Conservation (phyloP, 1,140 invertebrate species). For the Nilaparvata lugens region DNA sequence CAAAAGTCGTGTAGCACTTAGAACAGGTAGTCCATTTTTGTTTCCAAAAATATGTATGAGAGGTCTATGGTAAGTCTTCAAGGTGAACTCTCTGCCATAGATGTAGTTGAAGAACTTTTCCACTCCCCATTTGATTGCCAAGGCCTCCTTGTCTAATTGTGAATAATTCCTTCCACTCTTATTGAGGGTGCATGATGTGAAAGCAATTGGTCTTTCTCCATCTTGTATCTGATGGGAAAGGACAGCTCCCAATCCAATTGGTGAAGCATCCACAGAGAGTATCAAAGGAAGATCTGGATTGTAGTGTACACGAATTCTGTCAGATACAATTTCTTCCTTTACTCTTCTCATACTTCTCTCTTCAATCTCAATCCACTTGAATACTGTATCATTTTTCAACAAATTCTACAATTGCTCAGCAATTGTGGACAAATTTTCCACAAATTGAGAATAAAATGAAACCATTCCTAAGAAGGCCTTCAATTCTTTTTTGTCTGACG, state of each 20-base stretch:
- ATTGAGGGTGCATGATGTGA: constrained; percentile 34
- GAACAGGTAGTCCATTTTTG: constrained; percentile 27
- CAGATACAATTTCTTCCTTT: no score
- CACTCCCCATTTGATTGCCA: constrained; percentile 37
- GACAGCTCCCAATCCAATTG: neutral
- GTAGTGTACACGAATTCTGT: no score
- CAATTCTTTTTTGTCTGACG: no score
- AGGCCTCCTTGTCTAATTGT: constrained; percentile 41
- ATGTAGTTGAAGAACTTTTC: constrained; percentile 36
- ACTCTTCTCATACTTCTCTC: no score
- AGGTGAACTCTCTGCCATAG: constrained; percentile 35
- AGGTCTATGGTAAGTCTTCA: constrained; percentile 41
- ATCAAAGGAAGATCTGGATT: no score
- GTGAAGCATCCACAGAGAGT: no score
- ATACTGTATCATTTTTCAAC: no score
- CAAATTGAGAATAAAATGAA: no score
- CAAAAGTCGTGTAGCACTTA: constrained; percentile 29
- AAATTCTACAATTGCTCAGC: no score
- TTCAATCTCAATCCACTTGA: no score
- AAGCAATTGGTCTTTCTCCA: constrained; percentile 24
- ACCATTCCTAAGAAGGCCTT: no score
- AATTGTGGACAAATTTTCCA: no score
- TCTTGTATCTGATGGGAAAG: neutral
- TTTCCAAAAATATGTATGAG: constrained; percentile 34
- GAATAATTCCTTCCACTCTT: constrained; percentile 34